Evolutionary conservation across 2,113 vertebrate genomes (phyloP).

Genomic region (Meles meles): DNA sequence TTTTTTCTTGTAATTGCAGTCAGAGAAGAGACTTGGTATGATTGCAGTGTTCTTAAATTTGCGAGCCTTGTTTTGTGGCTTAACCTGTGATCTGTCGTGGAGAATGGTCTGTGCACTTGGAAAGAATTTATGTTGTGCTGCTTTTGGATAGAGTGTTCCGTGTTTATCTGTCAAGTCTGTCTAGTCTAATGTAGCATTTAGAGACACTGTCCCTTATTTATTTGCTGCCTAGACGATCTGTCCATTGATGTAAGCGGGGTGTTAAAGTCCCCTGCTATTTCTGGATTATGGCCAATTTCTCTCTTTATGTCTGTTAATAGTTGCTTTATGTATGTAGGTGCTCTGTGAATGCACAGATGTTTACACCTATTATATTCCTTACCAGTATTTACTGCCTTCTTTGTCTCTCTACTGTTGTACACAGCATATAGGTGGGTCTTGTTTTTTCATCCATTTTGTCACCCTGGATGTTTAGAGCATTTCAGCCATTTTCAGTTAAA

Average conservation of each 20-base stretch:
- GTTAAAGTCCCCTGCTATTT: neutral
- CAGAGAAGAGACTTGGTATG: neutral
- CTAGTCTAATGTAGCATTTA: neutral
- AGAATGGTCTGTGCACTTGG: neutral
- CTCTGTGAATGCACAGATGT: neutral
- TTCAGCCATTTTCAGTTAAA: neutral
- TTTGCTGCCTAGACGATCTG: neutral
- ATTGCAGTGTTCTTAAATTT: neutral
- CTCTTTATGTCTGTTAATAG: neutral
- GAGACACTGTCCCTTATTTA: neutral
- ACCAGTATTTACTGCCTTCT: neutral
- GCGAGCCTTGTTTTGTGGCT: neutral
- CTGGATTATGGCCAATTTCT: neutral
- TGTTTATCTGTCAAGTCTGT: neutral
- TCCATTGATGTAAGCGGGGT: neutral
- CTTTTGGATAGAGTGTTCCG: neutral
- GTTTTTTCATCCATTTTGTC: neutral
- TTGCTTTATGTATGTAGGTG: neutral
- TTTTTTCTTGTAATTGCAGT: neutral
- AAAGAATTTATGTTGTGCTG: neutral
- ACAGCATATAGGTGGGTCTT: too few relatives aligned
- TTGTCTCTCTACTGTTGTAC: neutral
- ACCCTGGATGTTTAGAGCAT: neutral
- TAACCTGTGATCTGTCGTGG: neutral
- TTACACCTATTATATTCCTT: neutral